phyloP scores from a whole-genome alignment of 2,797 vertebrate species.

The Sebastes kiyomatsui region DNA sequence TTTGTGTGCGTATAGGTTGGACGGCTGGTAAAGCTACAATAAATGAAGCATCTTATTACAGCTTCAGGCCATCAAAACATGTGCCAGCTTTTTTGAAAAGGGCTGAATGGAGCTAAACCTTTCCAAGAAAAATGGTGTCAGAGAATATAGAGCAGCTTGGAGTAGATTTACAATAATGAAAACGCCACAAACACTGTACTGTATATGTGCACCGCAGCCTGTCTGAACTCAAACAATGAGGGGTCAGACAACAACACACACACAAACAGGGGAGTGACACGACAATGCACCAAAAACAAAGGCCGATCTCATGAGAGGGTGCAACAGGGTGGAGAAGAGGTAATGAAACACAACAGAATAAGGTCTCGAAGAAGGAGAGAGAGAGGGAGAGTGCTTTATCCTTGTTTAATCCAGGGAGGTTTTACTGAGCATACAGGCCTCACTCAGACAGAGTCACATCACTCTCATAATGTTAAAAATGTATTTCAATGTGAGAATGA shows the following conservation, averaged over 20 bases:
- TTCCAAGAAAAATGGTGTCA: slow-evolving; percentile 30
- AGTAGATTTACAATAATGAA: slow-evolving; percentile 2
- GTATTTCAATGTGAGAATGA: not conserved
- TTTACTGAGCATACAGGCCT: not conserved
- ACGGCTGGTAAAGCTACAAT: slow-evolving; percentile 25
- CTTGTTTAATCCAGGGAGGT: not conserved
- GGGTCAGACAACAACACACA: not conserved
- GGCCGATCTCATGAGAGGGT: slow-evolving; percentile 25
- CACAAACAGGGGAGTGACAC: slow-evolving; percentile 16
- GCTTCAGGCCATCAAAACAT: slow-evolving; percentile 24
- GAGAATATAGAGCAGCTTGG: not conserved
- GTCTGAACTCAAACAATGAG: slow-evolving; percentile 18
- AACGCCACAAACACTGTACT: not conserved
- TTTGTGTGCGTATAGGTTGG: not conserved
- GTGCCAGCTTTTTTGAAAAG: not conserved
- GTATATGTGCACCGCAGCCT: not conserved
- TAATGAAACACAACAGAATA: not conserved
- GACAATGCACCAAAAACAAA: slow-evolving; percentile 28
- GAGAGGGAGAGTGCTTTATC: not conserved
- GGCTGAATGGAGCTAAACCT: slow-evolving; percentile 9
- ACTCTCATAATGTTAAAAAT: not conserved
- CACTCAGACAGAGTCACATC: not conserved
- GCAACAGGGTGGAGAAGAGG: slow-evolving; percentile 2
- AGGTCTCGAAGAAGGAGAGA: not conserved
- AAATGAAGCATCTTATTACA: slow-evolving; percentile 37